Percentiles rank a stretch among this genome's conserved stretches.
phyloP scores from a whole-genome alignment of 2,888 invertebrate species.

The Aphidoletes aphidimyza region DNA sequence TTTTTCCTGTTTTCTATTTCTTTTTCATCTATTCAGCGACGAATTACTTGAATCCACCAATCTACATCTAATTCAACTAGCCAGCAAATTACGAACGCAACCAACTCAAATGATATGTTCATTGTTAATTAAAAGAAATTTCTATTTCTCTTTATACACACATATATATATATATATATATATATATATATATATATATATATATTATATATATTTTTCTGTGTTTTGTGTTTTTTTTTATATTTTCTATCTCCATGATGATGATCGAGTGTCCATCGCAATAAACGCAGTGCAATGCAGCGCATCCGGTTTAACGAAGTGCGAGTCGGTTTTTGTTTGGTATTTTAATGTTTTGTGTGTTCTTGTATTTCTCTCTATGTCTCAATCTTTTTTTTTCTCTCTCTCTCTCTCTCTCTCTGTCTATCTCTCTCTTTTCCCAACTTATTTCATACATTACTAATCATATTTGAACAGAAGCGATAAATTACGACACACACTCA shows the following conservation, averaged over 20 bases:
- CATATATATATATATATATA: no score
- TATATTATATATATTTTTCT: no score
- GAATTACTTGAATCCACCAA: not conserved
- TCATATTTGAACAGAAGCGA: conserved; percentile 4
- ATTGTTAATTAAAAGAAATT: conserved; percentile 20
- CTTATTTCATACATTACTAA: conserved; percentile 6
- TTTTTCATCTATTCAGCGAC: not conserved
- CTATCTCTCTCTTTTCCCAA: no score
- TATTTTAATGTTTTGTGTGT: not conserved
- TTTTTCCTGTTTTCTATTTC: not conserved
- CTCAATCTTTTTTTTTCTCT: not conserved
- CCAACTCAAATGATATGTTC: not conserved
- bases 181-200: no score
- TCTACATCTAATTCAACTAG: not conserved
- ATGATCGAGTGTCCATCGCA: not conserved
- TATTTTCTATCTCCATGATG: no score
- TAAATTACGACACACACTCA: not conserved
- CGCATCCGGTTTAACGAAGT: conserved; percentile 40
- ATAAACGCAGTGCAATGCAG: not conserved
- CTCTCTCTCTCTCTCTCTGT: no score
- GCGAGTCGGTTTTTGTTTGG: conserved; percentile 8
- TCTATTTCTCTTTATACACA: not conserved
- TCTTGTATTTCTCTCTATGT: not conserved
- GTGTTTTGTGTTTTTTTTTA: not conserved
- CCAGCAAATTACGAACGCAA: not conserved